A percentile compares a stretch with the other conserved stretches of the same genome.
Evolutionary conservation across 2,888 invertebrate species (phyloP).

Genomic region (Cryptops parisi): DNA sequence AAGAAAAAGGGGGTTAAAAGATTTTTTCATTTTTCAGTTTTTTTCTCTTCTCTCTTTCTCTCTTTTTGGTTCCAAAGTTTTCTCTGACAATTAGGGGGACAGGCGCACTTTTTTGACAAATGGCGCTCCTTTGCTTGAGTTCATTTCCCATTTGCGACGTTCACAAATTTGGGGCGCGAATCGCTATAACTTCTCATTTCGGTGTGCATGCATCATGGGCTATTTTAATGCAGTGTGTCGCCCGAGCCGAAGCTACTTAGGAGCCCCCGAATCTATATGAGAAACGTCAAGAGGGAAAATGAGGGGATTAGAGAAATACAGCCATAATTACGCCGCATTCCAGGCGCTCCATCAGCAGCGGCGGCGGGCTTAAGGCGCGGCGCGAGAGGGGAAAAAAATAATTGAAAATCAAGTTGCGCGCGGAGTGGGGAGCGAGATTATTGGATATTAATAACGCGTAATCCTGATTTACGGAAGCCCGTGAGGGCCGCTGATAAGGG

Average conservation of each 20-base stretch:
- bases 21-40: background rate
- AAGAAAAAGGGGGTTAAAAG: too few relatives aligned
- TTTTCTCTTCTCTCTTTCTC: background rate
- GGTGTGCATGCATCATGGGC: slow-evolving; percentile 14
- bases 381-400: slow-evolving; percentile 12
- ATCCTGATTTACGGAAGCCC: slow-evolving; percentile 20
- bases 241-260: slow-evolving; percentile 13
- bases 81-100: slow-evolving; percentile 7
- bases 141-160: slow-evolving; percentile 15
- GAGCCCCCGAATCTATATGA: slow-evolving; percentile 13
- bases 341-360: slow-evolving; percentile 13
- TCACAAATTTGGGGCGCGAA: slow-evolving; percentile 11
- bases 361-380: slow-evolving; percentile 10
- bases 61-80: background rate
- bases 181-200: slow-evolving; percentile 15
- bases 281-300: slow-evolving; percentile 15
- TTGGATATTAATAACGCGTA: slow-evolving; percentile 17
- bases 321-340: slow-evolving; percentile 14
- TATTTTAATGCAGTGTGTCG: slow-evolving; percentile 14
- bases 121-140: slow-evolving; percentile 14
- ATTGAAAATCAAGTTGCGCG: slow-evolving; percentile 14
- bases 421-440: slow-evolving; percentile 11
- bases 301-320: slow-evolving; percentile 15
- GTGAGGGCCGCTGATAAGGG: slow-evolving; percentile 20
- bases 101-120: slow-evolving; percentile 12